These are phyloP conservation scores for Drosophila anomalata DNA, from an alignment of 2,888 invertebrate genomes.

Conservation along the genomic window DNA sequence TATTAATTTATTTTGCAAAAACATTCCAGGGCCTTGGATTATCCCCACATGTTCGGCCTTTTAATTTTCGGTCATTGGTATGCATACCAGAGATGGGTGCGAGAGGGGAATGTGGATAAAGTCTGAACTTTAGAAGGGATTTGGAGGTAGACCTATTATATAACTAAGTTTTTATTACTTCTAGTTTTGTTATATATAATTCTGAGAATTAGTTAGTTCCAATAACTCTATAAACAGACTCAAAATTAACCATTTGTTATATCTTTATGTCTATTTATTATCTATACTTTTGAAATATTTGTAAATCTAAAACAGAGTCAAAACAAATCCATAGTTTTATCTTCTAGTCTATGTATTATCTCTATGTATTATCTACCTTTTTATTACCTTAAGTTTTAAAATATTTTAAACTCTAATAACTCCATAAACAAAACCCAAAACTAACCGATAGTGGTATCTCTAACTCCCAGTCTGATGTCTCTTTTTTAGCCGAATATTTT, in stretches of 20 bases:
- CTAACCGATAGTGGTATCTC: slow-evolving; percentile 12
- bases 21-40: slow-evolving; percentile 23
- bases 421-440: neutral
- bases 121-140: neutral
- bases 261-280: neutral
- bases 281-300: too few relatives aligned
- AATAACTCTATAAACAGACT: too few relatives aligned
- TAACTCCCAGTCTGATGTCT: neutral
- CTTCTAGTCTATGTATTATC: too few relatives aligned
- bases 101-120: slow-evolving; percentile 10
- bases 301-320: too few relatives aligned
- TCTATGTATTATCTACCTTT: too few relatives aligned
- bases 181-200: too few relatives aligned
- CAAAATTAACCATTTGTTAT: neutral
- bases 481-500: slow-evolving; percentile 13
- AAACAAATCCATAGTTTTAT: too few relatives aligned
- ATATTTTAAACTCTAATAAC: too few relatives aligned
- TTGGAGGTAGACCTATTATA: neutral
- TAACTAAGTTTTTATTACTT: neutral
- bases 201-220: too few relatives aligned
- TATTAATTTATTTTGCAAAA: slow-evolving; percentile 61
- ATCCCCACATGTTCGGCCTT: slow-evolving; percentile 32
- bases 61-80: slow-evolving; percentile 27
- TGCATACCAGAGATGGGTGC: slow-evolving; percentile 22
- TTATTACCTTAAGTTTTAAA: too few relatives aligned